Evolutionary conservation across 1,140 invertebrate species (phyloP).

Genomic region (Bombus pascuorum): DNA sequence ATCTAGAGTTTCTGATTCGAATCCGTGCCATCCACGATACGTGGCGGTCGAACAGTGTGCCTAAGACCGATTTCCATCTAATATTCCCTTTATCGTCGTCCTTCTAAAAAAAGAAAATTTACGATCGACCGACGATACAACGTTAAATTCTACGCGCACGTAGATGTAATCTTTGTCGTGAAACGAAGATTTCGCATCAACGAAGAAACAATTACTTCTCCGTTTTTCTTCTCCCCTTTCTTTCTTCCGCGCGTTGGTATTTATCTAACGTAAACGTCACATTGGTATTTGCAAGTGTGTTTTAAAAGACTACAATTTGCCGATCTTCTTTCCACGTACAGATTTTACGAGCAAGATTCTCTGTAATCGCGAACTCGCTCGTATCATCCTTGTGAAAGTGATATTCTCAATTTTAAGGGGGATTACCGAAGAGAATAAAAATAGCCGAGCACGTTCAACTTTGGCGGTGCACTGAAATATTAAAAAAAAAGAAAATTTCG

Average conservation of each 20-base stretch:
- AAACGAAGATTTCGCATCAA: neutral
- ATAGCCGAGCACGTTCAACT: neutral
- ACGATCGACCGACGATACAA: neutral
- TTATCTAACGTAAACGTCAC: neutral
- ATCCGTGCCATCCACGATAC: conserved; percentile 49
- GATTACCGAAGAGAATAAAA: neutral
- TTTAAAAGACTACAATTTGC: too few relatives aligned
- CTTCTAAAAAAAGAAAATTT: too few relatives aligned
- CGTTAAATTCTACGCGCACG: neutral
- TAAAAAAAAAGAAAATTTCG: conserved; percentile 1
- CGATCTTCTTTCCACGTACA: neutral
- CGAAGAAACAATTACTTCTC: neutral
- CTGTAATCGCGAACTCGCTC: neutral
- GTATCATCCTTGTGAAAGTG: neutral
- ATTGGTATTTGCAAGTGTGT: neutral
- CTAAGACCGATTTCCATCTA: neutral
- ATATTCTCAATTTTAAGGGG: neutral
- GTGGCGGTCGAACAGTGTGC: neutral
- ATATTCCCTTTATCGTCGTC: neutral
- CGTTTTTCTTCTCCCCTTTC: too few relatives aligned
- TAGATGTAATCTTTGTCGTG: accelerated
- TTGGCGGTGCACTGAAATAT: neutral
- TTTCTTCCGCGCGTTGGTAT: too few relatives aligned
- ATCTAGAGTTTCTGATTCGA: conserved; percentile 57
- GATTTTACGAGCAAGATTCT: neutral